Evolutionary conservation across 2,888 invertebrate genomes (phyloP).

Genomic region (Alloplasta piceator): DNA sequence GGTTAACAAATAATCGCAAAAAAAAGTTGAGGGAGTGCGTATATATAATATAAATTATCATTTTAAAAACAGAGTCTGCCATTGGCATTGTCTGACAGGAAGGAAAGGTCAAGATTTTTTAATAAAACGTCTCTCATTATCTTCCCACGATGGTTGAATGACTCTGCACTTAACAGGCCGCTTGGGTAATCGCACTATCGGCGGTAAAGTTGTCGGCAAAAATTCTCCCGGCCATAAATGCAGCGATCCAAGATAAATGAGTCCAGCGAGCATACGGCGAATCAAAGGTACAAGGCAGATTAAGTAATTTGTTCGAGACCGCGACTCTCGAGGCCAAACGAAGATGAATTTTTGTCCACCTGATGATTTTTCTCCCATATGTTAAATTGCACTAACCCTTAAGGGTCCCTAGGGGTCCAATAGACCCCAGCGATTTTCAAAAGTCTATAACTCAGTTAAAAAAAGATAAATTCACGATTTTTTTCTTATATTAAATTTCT

Average conservation of each 20-base stretch:
- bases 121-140: conserved; percentile 13
- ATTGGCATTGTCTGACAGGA: no score
- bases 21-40: no score
- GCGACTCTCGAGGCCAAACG: conserved; percentile 78
- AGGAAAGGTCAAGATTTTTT: conserved; percentile 6
- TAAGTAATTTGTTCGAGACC: conserved; percentile 69
- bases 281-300: conserved; percentile 73
- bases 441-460: no score
- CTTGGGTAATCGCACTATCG: conserved; percentile 69
- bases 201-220: conserved; percentile 75
- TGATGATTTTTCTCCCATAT: conserved; percentile 51
- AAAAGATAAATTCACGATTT: no score
- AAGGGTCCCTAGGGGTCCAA: no score
- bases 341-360: conserved; percentile 78
- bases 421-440: no score
- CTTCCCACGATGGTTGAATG: conserved; percentile 78
- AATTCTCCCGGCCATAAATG: conserved; percentile 81
- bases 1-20: no score
- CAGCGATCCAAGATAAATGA: conserved; percentile 74
- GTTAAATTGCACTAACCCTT: background rate
- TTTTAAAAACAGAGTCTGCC: no score
- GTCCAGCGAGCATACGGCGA: conserved; percentile 72
- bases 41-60: no score
- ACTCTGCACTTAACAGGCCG: conserved; percentile 77
- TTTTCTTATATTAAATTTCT: no score